Evolutionary conservation across 2,797 vertebrate genomes (phyloP), one percentile per base, ranked within the genome.

Genomic region (Acanthurus tractus): DNA sequence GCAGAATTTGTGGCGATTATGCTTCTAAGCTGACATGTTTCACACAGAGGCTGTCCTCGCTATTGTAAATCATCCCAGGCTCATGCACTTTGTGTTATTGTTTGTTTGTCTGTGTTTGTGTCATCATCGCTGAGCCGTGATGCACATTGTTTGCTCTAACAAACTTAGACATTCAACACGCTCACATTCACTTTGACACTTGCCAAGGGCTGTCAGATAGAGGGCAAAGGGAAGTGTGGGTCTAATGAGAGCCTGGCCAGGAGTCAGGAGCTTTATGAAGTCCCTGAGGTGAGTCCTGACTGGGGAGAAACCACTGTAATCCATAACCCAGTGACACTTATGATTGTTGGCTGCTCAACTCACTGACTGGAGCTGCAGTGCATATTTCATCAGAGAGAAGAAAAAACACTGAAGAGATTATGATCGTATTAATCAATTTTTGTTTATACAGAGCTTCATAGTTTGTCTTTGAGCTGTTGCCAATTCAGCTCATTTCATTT

Each of bases 201-300:
- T 71, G 88, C 87, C 88, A 90, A 89, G 34, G 29, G 63, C 86
- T 89, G 89, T 92, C 86, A 86, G 74, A 81, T 76, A 69, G 83
- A 82, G 82, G 89, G 87, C 79, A 92, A 82, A 90, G 86, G 87
- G 75, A 84, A 79, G 73, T 79, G 81, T 90, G 87, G 78, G 81
- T 74, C 82, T 86, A 80, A 88, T 89, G 85, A 89, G 84, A 68
- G 69, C 73, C 76, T 89, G 89, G 88, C 83, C 86, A 59, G 59
- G 82, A 85, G 81, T 92, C 86, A 86, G 87, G 87, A 91, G 84
- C 85, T 92, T 90, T 88, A 89, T 89, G 84, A 87, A 92, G 90
- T 92, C 93, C 83, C 90, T 38, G 85, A 92, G 90, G 88, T 91
- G 80, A 86, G 82, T 83, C 83, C 85, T 78, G 83, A 91, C 79